phyloP scores from a whole-genome alignment of 2,113 vertebrate genomes.

The Tringa solitaria region DNA sequence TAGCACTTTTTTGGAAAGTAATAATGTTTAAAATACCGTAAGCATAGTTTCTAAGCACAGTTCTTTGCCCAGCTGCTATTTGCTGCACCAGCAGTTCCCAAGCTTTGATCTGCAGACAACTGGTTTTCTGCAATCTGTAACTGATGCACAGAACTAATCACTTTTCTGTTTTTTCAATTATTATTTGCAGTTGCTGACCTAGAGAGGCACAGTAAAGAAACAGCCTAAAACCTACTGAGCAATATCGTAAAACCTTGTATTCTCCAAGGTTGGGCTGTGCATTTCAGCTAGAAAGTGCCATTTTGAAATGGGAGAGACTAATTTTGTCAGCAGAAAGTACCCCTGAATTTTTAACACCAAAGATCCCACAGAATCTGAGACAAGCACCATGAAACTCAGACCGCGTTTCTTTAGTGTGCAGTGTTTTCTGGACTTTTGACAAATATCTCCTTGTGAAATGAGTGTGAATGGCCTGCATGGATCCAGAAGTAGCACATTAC shows the following conservation, averaged over 20 bases:
- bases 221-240: background rate
- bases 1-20: background rate
- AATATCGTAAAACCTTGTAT: background rate
- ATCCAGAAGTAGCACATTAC: fast-evolving
- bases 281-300: background rate
- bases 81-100: background rate
- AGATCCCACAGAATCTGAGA: background rate
- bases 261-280: background rate
- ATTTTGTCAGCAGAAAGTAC: background rate
- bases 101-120: background rate
- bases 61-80: background rate
- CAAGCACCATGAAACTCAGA: background rate
- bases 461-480: background rate
- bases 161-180: background rate
- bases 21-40: background rate
- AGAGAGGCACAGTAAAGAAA: background rate
- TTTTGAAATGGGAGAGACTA: background rate
- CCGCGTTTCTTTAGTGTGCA: background rate
- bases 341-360: background rate
- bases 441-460: background rate
- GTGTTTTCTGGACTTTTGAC: background rate
- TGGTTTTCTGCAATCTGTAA: background rate
- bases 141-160: background rate
- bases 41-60: background rate
- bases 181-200: background rate